Conservation (phyloP, 2,113 vertebrate species). For the Gobio gobio region DNA sequence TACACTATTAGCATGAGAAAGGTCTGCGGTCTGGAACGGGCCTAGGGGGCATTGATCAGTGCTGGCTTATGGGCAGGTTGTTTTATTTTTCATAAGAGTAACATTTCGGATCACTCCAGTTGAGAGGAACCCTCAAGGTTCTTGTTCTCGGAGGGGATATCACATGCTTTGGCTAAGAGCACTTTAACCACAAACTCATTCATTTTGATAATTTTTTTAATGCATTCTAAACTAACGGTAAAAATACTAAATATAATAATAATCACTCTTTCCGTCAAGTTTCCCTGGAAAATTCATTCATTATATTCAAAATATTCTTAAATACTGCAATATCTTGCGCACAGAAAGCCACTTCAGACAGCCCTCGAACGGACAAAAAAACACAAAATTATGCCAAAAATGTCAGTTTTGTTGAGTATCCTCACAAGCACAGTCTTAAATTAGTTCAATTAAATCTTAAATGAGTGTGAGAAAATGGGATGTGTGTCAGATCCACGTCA, state of each 20-base stretch:
- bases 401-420: no score
- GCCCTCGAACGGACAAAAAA: no score
- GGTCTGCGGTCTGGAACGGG: constrained; percentile 14
- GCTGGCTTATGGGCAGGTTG: constrained; percentile 33
- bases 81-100: constrained; percentile 33
- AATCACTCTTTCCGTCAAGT: neutral
- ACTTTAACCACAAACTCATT: neutral
- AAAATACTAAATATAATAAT: neutral
- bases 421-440: no score
- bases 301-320: neutral
- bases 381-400: no score
- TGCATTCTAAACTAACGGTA: neutral
- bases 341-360: no score
- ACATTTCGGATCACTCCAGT: constrained; percentile 7
- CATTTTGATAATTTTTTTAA: neutral
- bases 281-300: neutral
- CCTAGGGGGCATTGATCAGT: constrained; percentile 19
- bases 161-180: constrained; percentile 1
- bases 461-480: no score
- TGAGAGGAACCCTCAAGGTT: constrained; percentile 22
- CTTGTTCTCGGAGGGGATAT: constrained; percentile 16
- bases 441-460: no score
- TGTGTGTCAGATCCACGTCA: no score
- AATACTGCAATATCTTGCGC: neutral
- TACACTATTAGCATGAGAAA: constrained; percentile 40